Conservation (phyloP, 2,113 vertebrate genomes). For the Machaerirhynchus nigripectus region DNA sequence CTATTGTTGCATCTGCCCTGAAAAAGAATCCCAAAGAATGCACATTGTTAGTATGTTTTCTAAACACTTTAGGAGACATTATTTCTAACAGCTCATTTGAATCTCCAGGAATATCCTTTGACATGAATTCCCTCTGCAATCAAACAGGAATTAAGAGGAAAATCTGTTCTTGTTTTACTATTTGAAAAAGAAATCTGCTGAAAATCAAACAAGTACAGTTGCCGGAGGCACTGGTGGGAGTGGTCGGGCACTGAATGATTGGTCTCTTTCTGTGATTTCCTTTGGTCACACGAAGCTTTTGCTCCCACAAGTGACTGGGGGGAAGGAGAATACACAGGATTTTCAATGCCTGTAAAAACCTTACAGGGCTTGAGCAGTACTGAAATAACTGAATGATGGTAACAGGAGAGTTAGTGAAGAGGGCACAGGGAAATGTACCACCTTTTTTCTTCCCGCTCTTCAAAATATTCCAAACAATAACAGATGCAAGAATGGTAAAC, state of each 20-base stretch:
- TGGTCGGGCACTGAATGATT: neutral
- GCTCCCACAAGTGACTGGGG: neutral
- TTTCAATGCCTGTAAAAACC: neutral
- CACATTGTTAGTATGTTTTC: slow-evolving; percentile 13
- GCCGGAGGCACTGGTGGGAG: neutral
- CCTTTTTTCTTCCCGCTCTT: neutral
- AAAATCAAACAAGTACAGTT: neutral
- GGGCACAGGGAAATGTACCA: neutral
- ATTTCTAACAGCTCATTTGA: slow-evolving; percentile 21
- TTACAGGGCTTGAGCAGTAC: neutral
- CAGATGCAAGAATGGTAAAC: neutral
- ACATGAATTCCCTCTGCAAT: neutral
- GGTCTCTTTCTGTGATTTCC: neutral
- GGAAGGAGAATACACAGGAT: neutral
- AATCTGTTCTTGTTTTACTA: slow-evolving; percentile 41
- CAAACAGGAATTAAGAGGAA: slow-evolving; percentile 8
- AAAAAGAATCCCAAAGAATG: slow-evolving; percentile 39
- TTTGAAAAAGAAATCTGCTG: slow-evolving; percentile 14
- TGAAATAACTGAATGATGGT: neutral
- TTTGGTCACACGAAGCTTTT: neutral
- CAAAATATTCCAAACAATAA: neutral
- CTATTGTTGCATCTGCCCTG: slow-evolving; percentile 45
- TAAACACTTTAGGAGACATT: neutral
- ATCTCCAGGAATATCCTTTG: slow-evolving; percentile 44
- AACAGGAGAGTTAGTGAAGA: neutral